phyloP scores from a whole-genome alignment of 2,113 vertebrate species.

The Mesocricetus auratus region DNA sequence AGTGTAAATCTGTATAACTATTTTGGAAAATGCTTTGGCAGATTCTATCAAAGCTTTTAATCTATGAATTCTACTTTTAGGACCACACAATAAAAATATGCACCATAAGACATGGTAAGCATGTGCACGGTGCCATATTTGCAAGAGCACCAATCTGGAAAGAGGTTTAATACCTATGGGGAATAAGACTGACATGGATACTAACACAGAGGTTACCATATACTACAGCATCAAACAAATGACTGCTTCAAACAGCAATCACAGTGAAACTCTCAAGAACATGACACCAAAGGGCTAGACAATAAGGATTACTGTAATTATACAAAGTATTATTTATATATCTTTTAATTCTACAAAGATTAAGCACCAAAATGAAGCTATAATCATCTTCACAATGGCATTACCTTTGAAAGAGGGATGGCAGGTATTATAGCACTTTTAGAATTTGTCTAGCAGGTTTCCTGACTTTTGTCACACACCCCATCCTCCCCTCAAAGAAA shows the following conservation, averaged over 20 bases:
- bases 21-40: slow-evolving; percentile 7
- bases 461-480: not conserved
- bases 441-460: not conserved
- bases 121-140: not conserved
- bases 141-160: not conserved
- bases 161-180: not conserved
- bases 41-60: not conserved
- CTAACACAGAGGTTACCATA: not conserved
- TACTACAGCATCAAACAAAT: not conserved
- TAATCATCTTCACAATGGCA: not conserved
- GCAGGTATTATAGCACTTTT: not conserved
- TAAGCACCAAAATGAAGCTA: not conserved
- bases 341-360: not conserved
- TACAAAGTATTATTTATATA: not conserved
- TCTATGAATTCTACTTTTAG: slow-evolving; percentile 10
- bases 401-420: not conserved
- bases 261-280: not conserved
- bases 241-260: not conserved
- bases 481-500: not conserved
- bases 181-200: not conserved
- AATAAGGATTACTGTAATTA: not conserved
- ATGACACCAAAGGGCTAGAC: not conserved
- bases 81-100: not conserved
- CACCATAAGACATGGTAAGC: not conserved
- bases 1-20: not conserved